phyloP scores from a whole-genome alignment of 2,113 vertebrate species.

The Ochotona curzoniae region DNA sequence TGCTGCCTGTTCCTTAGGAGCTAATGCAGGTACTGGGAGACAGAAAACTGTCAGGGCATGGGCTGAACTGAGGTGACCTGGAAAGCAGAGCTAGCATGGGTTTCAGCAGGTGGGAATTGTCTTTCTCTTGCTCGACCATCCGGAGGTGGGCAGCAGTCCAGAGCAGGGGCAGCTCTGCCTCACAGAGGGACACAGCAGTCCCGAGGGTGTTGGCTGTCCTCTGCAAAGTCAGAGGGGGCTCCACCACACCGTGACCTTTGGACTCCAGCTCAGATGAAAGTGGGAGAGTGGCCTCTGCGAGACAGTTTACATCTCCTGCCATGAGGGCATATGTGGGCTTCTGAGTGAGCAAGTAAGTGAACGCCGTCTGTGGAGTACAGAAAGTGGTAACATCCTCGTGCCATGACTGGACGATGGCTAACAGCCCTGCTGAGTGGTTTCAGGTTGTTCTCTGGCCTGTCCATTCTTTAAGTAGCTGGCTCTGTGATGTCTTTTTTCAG shows the following conservation, averaged over 20 bases:
- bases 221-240: background rate
- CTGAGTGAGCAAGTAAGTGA: background rate
- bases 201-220: background rate
- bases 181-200: background rate
- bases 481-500: constrained; percentile 78
- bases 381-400: background rate
- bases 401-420: background rate
- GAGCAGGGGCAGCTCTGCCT: background rate
- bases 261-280: background rate
- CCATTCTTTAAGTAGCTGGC: background rate
- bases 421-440: background rate
- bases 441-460: background rate
- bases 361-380: background rate
- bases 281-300: background rate
- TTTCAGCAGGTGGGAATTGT: background rate
- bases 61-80: background rate
- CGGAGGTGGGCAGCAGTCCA: background rate
- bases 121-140: background rate
- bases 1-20: constrained; percentile 16
- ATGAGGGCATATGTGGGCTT: background rate
- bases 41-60: background rate
- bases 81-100: background rate
- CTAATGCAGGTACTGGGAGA: background rate
- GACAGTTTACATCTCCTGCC: background rate
- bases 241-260: background rate